These are phyloP conservation scores for Nycticryphes semicollaris DNA, from an alignment of 2,113 vertebrate species.

Conservation along the genomic window DNA sequence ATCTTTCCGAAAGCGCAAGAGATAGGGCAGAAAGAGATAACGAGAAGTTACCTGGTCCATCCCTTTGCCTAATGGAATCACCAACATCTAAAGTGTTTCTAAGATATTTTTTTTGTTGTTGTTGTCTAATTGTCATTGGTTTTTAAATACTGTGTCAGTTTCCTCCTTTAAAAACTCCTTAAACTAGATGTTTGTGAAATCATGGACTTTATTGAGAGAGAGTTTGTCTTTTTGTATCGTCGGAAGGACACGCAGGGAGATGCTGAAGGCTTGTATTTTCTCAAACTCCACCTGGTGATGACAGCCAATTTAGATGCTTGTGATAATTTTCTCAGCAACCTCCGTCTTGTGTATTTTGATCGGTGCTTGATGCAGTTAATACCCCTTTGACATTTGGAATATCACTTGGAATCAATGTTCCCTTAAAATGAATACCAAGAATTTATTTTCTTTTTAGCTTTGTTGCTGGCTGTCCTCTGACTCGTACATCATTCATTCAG, in stretches of 20 bases:
- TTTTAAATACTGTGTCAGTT: background rate
- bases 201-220: background rate
- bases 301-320: constrained; percentile 25
- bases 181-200: background rate
- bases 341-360: constrained; percentile 41
- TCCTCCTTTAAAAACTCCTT: background rate
- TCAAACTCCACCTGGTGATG: background rate
- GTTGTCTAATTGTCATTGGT: background rate
- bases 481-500: background rate
- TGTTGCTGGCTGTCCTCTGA: background rate
- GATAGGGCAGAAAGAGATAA: background rate
- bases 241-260: background rate
- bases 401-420: background rate
- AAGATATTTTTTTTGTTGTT: background rate
- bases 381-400: constrained; percentile 29
- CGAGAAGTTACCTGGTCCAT: background rate
- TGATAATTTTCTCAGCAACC: constrained; percentile 19
- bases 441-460: background rate
- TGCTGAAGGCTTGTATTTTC: background rate
- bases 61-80: background rate
- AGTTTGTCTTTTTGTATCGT: background rate
- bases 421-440: background rate
- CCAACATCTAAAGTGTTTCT: background rate
- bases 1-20: background rate
- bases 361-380: constrained; percentile 25